Evolutionary conservation across 2,797 vertebrate species (phyloP), one percentile per base, ranked within the genome.

Genomic region (Clamator glandarius): DNA sequence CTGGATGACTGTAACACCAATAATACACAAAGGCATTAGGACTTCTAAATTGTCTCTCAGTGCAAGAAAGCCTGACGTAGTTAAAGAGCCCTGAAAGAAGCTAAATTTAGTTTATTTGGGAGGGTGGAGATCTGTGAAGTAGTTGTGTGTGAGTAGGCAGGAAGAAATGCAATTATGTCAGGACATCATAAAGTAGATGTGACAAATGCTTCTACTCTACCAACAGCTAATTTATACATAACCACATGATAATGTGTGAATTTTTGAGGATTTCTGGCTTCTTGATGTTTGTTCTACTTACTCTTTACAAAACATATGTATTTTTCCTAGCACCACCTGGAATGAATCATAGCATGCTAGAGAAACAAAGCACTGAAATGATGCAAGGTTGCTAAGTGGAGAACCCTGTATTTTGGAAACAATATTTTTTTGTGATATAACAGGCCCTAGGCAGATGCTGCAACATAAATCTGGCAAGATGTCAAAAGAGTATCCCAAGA

Each of bases 181-280:
- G 57, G 39, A 79, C 87, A 86, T 61, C 31, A 35, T 48, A n/a
- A 83, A 91, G 26, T 23, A 66, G 59, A 79, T 58, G 28, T 26
- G 42, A 70, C 42, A 85, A 88, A 89, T 51, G n/a, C 52, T 83
- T 94, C 26, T 68, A 55, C 28, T 74, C 41, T 92, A 87, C 50
- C 9, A 66, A 42, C 72, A 70, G 76, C 52, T 92, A 89, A 59
- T 95, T 92, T 89, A 84, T 86, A 64, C 52, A 67, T 83, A 70
- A 84, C 25, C 61, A 72, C 2, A 10, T 31, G 28, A 77, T 46
- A 73, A 14, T 7, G 3, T 85, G 48, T 39, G 61, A 75, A 7
- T 58, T 80, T 90, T 81, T 94, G 73, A 82, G 61, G 73, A 64
- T 92, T 96, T 90, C 80, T 93, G 75, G 42, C 50, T 54, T 91